Base-by-base conservation (phyloP, 2,888 invertebrate genomes). In the Orgyia antiqua region DNA sequence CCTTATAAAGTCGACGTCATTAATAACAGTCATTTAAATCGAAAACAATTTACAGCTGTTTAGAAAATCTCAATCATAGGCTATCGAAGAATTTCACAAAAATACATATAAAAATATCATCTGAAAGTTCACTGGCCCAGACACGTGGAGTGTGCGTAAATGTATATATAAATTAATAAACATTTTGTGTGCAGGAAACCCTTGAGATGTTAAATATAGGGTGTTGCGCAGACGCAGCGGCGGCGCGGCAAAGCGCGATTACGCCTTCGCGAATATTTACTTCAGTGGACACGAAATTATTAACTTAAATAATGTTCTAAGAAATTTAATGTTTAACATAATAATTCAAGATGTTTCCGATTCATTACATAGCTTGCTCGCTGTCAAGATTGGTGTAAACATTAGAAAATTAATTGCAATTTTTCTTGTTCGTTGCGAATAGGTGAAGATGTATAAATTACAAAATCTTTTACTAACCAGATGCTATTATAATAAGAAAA, bases 151-250 rank as follows among this genome's bases (percentile, higher is more conserved):
- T 41, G 45, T 58, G 53, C 50, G 72, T 78, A 77, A 83, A 78
- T 79, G 69, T 68, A 68, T 68, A 70, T 70, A 71, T 67, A 76
- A 78, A 77, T 78, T 75, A 73, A 75, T 77, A 82, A 78, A 74
- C 72, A 70, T 72, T 68, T 65, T 59, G 53, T n/a, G n/a, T 61
- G 66, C 69, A 80, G 78, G 75, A 79, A 83, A 74, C 78, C 74
- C 82, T 83, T 74, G 68, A 69, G 71, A 62, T 61, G 73, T 63
- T 83, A 82, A 71, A 79, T 79, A 79, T 79, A 75, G 74, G 70
- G 52, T 59, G 64, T 53, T 62, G 71, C 62, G 68, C 71, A 76
- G 76, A 78, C 79, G 71, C 48, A 27, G 50, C 55, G 77, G 66
- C 73, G 77, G 66, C 73, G 68, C 63, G 58, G 46, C 36, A 29